Conservation (phyloP, 2,888 invertebrate species). For the Ophion obscuratus region DNA sequence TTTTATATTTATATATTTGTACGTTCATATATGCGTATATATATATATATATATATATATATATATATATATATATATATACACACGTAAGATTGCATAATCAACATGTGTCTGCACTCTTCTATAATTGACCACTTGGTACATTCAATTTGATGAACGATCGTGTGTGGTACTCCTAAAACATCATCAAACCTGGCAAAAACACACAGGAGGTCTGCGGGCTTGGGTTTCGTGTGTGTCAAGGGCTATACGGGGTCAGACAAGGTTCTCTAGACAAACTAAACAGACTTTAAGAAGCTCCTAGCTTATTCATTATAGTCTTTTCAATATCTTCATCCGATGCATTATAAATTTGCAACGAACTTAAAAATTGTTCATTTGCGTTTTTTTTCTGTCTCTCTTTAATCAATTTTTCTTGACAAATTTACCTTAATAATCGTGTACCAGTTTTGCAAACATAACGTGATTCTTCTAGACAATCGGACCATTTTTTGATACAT, state of each 20-base stretch:
- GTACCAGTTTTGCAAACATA: conserved; percentile 73
- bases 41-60: conserved; percentile 3
- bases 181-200: conserved; percentile 48
- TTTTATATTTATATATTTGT: conserved; percentile 17
- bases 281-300: conserved; percentile 63
- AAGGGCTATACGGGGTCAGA: conserved; percentile 26
- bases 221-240: conserved; percentile 11
- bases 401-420: conserved; percentile 38
- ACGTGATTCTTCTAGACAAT: conserved; percentile 71
- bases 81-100: conserved; percentile 28
- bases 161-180: conserved; percentile 37
- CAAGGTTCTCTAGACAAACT: conserved; percentile 54
- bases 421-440: conserved; percentile 70
- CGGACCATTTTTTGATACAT: conserved; percentile 70
- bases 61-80: conserved; percentile 19
- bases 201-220: conserved; percentile 29
- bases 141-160: conserved; percentile 51
- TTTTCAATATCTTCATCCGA: conserved; percentile 36
- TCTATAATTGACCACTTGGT: conserved; percentile 61
- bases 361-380: conserved; percentile 23
- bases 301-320: conserved; percentile 46
- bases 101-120: conserved; percentile 69
- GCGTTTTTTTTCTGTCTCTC: conserved; percentile 31
- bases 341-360: conserved; percentile 53
- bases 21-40: conserved; percentile 10